phyloP scores from a whole-genome alignment of 2,888 invertebrate species.

The Nasonia oneida region DNA sequence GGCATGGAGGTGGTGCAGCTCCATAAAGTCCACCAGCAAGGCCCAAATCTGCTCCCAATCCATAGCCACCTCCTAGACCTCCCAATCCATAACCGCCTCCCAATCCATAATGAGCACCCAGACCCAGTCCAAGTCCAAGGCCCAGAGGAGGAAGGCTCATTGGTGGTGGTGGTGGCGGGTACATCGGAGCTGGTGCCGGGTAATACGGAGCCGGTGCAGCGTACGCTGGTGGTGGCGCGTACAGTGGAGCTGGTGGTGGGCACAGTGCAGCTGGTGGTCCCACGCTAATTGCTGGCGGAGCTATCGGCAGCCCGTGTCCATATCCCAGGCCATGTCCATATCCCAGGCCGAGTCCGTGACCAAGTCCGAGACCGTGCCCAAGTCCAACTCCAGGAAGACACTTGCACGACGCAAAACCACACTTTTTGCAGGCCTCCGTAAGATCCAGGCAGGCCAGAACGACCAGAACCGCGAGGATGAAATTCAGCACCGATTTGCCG shows the following conservation, averaged over 20 bases:
- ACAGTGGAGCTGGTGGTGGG: background rate
- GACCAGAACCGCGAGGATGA: slow-evolving; percentile 35
- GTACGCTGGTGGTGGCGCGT: background rate
- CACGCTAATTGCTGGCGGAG: background rate
- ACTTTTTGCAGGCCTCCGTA: slow-evolving; percentile 60
- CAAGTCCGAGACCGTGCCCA: background rate
- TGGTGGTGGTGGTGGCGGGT: background rate
- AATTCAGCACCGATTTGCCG: background rate
- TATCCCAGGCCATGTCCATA: background rate
- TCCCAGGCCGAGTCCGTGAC: background rate
- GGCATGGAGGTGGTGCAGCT: background rate
- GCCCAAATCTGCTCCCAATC: background rate
- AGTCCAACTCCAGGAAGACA: background rate
- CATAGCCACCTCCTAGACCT: slow-evolving; percentile 8
- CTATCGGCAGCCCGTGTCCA: background rate
- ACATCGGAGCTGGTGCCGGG: background rate
- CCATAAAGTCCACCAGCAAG: background rate
- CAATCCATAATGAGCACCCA: slow-evolving; percentile 16
- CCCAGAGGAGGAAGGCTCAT: background rate
- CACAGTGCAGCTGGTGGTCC: background rate
- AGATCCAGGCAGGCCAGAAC: slow-evolving; percentile 43
- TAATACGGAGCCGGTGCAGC: background rate
- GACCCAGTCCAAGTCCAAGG: background rate
- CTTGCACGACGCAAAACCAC: slow-evolving; percentile 39
- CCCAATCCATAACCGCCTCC: slow-evolving; percentile 1